These are phyloP conservation scores for Triplophysa yarkandensis DNA, from an alignment of 2,797 vertebrate species.

Conservation along the genomic window DNA sequence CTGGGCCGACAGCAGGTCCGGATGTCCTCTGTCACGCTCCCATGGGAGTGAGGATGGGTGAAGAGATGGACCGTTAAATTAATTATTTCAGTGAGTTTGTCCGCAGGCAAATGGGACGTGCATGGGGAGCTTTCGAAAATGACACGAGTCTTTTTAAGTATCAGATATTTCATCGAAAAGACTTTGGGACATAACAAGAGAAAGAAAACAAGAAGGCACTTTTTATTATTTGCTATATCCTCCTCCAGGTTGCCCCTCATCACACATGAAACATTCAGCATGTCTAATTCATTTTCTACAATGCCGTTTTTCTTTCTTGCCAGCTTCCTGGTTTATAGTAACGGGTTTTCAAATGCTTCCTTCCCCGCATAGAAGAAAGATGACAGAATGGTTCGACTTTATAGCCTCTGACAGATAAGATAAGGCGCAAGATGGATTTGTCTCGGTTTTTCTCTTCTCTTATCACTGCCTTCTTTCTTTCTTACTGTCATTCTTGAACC, in stretches of 20 bases:
- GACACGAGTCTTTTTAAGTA: slow-evolving; percentile 5
- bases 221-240: slow-evolving; percentile 21
- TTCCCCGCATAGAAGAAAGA: slow-evolving; percentile 52
- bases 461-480: neutral
- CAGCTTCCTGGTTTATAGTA: neutral
- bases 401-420: slow-evolving; percentile 47
- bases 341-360: slow-evolving; percentile 43
- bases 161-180: slow-evolving; percentile 50
- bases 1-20: slow-evolving; percentile 44
- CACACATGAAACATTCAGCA: slow-evolving; percentile 53
- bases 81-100: slow-evolving; percentile 67
- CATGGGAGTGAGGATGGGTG: slow-evolving; percentile 15
- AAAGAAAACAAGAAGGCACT: slow-evolving; percentile 8
- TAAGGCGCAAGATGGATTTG: slow-evolving; percentile 49
- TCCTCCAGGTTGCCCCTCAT: slow-evolving; percentile 48
- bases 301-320: slow-evolving; percentile 45
- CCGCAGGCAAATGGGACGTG: slow-evolving; percentile 5
- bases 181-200: slow-evolving; percentile 36
- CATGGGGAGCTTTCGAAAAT: slow-evolving; percentile 28
- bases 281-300: slow-evolving; percentile 58
- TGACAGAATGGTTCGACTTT: slow-evolving; percentile 39
- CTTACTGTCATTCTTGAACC: neutral
- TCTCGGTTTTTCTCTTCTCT: slow-evolving; percentile 6
- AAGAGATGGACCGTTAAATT: slow-evolving; percentile 63
- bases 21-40: slow-evolving; percentile 53